These are phyloP conservation scores for Stenodera caucasica DNA, from an alignment of 2,888 invertebrate species.

Conservation along the genomic window DNA sequence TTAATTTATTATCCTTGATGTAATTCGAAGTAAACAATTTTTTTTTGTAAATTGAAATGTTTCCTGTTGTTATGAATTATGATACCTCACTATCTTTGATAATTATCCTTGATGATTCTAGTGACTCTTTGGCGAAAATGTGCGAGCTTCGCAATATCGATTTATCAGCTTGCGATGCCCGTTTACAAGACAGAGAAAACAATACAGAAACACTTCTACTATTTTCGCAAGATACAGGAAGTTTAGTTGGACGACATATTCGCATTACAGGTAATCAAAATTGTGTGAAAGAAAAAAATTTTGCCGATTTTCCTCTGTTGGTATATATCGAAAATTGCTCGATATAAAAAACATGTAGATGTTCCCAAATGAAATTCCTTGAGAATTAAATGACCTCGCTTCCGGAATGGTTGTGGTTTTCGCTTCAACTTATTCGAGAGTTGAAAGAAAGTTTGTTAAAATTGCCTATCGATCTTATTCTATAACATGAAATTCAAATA, in stretches of 20 bases:
- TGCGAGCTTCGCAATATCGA: constrained; percentile 70
- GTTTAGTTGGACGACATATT: constrained; percentile 68
- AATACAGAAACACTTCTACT: constrained; percentile 64
- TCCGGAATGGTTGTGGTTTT: not conserved
- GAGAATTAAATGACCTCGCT: not conserved
- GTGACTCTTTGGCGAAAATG: constrained; percentile 65
- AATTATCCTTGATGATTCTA: constrained; percentile 51
- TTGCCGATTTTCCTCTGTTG: too few relatives aligned
- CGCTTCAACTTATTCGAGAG: not conserved
- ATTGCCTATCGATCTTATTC: not conserved
- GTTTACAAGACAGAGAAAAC: constrained; percentile 67
- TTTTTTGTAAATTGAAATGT: too few relatives aligned
- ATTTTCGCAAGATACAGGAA: constrained; percentile 62
- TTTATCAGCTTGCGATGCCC: constrained; percentile 63
- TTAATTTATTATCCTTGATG: not conserved
- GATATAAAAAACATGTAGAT: not conserved
- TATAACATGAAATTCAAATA: not conserved
- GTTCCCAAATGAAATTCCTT: not conserved
- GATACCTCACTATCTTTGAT: too few relatives aligned
- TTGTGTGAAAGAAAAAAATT: too few relatives aligned
- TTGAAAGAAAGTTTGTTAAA: not conserved
- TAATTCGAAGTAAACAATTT: not conserved
- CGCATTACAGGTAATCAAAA: constrained; percentile 63
- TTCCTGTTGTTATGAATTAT: not conserved
- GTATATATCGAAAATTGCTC: not conserved